Base-by-base conservation (phyloP, 1,140 invertebrate genomes). In the Forficula auricularia region DNA sequence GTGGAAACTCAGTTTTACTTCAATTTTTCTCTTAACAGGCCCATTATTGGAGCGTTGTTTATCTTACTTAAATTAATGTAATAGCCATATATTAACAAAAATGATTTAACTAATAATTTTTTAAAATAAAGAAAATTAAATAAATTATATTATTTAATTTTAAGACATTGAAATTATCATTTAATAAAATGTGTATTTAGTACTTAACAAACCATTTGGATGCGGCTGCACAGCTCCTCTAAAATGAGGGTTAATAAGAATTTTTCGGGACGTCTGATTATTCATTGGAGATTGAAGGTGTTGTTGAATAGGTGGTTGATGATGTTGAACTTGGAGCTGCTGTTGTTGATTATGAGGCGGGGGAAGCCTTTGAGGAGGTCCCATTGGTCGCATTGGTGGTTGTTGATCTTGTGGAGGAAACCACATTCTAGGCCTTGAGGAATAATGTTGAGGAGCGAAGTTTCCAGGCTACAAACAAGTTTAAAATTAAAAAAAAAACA, bases 231-330 rank as follows among this genome's bases (percentile, higher is more conserved):
- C 54, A 15, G 51, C 54, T 7, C 63, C 63, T 53, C 59, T 50
- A 48, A 65, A 64, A 46, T 65, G 63, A 20, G 63, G 63, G 52
- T 65, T 65, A 40, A 65, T 64, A 22, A 64, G 52, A 45, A 65
- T 65, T 45, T 65, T 65, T 47, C 64, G 62, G 0, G 44, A 39
- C 2, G 32, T 18, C 13, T 41, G 44, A 13, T 34, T 22, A 8
- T 43, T 30, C 19, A 39, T 13, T 12, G 19, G 19, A 22, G 1
- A 20, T 39, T n/a, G 19, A 13, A 19, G 19, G 13, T 15, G 32
- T 15, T 49, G 30, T 42, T 43, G n/a, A 20, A 38, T 10, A 16
- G 46, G 19, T 30, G 13, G 40, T 12, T 30, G 20, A 30, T 33
- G 40, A 3, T 22, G 38, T n/a, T 22, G 38, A 16, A 19, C 15